Evolutionary conservation across 2,113 vertebrate genomes (phyloP).

Genomic region (Telmatochromis brachygnathus): DNA sequence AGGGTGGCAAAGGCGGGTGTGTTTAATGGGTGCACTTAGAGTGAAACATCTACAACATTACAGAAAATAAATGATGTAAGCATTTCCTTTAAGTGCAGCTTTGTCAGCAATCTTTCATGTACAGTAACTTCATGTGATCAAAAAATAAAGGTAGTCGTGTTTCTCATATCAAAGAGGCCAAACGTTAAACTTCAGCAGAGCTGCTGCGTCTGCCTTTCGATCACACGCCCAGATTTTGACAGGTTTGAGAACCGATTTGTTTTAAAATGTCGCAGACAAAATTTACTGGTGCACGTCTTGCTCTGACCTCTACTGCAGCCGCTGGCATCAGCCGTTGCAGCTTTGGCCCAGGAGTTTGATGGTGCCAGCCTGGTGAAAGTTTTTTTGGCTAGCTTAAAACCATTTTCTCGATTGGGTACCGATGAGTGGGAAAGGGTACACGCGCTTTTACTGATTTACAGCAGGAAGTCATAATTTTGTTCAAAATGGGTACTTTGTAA

Average conservation of each 20-base stretch:
- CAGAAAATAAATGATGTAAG: neutral
- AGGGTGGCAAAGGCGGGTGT: neutral
- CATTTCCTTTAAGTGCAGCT: neutral
- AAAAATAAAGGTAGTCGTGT: neutral
- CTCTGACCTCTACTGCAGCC: neutral
- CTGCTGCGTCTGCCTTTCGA: neutral
- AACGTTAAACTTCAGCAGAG: neutral
- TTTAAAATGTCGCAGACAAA: neutral
- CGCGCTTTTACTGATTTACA: neutral
- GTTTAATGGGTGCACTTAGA: fast-evolving
- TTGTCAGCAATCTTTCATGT: neutral
- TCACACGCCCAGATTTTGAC: neutral
- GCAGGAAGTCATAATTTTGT: neutral
- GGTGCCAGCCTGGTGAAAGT: neutral
- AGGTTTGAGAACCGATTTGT: neutral
- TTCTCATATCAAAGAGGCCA: neutral
- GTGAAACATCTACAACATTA: neutral
- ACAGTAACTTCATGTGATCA: neutral
- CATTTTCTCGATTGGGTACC: neutral
- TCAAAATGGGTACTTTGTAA: neutral
- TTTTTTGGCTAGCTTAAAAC: neutral
- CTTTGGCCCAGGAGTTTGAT: neutral
- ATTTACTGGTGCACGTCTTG: neutral
- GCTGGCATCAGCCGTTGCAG: neutral
- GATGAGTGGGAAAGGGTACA: neutral